Evolutionary conservation across 2,888 invertebrate species (phyloP).

Genomic region (Phlogophora meticulosa): DNA sequence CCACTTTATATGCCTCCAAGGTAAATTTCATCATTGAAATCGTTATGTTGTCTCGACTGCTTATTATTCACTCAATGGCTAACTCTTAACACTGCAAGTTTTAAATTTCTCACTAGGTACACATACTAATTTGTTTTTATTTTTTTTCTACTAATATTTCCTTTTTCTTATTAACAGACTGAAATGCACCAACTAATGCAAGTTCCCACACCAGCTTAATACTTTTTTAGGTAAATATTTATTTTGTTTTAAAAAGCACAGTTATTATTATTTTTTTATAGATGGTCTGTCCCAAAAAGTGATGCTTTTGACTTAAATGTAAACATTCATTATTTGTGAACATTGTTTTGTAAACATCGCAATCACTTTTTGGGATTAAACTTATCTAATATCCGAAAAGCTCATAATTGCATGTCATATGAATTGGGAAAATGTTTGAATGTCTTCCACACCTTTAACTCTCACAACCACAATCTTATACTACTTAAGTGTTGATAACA

Average conservation of each 20-base stretch:
- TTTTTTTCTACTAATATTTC: slow-evolving; percentile 70
- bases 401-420: slow-evolving; percentile 50
- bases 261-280: slow-evolving; percentile 11
- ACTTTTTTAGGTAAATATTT: slow-evolving; percentile 80
- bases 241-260: slow-evolving; percentile 56
- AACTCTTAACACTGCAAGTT: slow-evolving; percentile 45
- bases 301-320: not conserved
- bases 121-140: slow-evolving; percentile 48
- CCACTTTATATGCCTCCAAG: slow-evolving; percentile 95
- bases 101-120: slow-evolving; percentile 41
- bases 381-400: not conserved
- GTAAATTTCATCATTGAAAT: slow-evolving; percentile 78
- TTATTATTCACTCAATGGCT: slow-evolving; percentile 56
- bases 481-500: slow-evolving; percentile 66
- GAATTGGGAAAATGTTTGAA: slow-evolving; percentile 28
- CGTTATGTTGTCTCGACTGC: slow-evolving; percentile 28
- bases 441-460: slow-evolving; percentile 27
- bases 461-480: slow-evolving; percentile 43
- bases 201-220: slow-evolving; percentile 80
- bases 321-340: not conserved
- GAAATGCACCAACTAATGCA: slow-evolving; percentile 85
- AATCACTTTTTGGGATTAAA: slow-evolving; percentile 30
- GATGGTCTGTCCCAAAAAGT: slow-evolving; percentile 12
- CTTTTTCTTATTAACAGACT: slow-evolving; percentile 82
- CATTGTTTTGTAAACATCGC: not conserved